Base-by-base conservation (phyloP, 2,113 vertebrate genomes). In the Blennius ocellaris region DNA sequence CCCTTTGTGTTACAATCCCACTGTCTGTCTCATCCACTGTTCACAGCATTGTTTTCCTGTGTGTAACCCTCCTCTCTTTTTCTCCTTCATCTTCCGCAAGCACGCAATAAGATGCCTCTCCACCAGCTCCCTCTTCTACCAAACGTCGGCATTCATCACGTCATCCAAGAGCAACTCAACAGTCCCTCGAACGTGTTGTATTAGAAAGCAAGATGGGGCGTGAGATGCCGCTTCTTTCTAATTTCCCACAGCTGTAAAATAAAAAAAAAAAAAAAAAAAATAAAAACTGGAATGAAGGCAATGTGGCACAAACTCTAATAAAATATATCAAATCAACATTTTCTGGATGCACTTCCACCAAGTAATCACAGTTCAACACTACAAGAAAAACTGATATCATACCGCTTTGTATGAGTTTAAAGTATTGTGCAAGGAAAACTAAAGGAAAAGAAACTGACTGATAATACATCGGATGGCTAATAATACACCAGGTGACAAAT, bases 81-180 rank as follows among this genome's bases (percentile, higher is more conserved):
- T 60, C 9, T 48, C 10, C 53, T 47, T 36, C 30, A 6, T 53
- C 50, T 68, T 21, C 30, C 41, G 5, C 49, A 4, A 2, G 36
- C 73, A 66, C 53, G 30, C 63, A 74, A 15, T 53, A 58, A 79
- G n/a, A 7, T 65, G 56, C 68, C 40, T 71, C 53, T 66, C 50
- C 52, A 78, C 65, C 36, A 69, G 41, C 50, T 77, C 79, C 61
- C 66, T 11, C 39, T 69, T 74, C 71, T 66, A 57, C 61, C 68
- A 69, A 69, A 73, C 74, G 79, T 83, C 53, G 8, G 51, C 62
- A 82, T 80, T 80, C 80, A 88, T 88, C 86, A 74, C 62, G 75
- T 85, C 81, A 86, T 73, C 60, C 73, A 62, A 69, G 57, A 84
- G 69, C 74, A 67, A 54, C 78, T 56, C 67, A 80, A 69, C 66